These are phyloP conservation scores for Halcyon malimbica DNA, from an alignment of 2,113 vertebrate species.

Conservation along the genomic window DNA sequence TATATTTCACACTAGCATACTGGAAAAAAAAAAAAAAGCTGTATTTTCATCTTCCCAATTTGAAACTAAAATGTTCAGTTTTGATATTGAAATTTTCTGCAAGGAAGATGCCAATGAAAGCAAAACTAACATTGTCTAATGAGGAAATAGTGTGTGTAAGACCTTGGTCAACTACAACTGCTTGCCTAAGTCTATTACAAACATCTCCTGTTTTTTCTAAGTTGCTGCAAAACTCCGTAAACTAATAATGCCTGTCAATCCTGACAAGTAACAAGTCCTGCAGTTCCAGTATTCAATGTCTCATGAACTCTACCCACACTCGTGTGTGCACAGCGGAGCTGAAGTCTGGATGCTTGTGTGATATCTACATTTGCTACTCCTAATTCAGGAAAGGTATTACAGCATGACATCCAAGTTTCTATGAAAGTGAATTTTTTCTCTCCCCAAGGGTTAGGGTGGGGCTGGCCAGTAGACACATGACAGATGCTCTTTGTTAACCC, in stretches of 20 bases:
- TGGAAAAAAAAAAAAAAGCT: background rate
- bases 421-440: accelerated
- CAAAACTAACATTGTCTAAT: background rate
- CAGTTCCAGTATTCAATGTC: background rate
- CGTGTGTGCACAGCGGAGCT: background rate
- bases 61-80: background rate
- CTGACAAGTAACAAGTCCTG: background rate
- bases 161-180: background rate
- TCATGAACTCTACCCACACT: background rate
- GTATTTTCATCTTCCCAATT: background rate
- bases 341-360: background rate
- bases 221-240: background rate
- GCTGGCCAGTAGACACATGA: no score
- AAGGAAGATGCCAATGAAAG: background rate
- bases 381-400: background rate
- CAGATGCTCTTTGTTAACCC: no score
- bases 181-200: background rate
- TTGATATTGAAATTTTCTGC: background rate
- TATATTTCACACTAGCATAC: background rate
- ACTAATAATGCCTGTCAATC: background rate
- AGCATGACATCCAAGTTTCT: background rate
- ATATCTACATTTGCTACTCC: background rate
- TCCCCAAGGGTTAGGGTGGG: background rate
- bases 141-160: background rate
- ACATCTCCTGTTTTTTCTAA: background rate